Conservation (phyloP, 2,797 vertebrate species). For the Cheracebus regulus region DNA sequence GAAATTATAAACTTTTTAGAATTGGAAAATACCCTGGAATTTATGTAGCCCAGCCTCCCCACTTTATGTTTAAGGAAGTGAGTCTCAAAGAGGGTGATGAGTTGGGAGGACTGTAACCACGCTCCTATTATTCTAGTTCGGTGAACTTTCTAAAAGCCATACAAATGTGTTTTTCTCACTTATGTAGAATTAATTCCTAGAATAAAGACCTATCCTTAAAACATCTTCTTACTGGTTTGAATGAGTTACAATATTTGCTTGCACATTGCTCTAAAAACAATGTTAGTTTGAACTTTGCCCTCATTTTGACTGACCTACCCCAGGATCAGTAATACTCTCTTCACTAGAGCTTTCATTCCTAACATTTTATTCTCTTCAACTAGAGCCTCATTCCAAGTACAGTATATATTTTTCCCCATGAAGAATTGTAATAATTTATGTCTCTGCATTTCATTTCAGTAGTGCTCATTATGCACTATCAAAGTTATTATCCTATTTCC, state of each 20-base stretch:
- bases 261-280: slow-evolving; percentile 37
- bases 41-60: neutral
- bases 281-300: slow-evolving; percentile 56
- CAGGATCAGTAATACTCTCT: slow-evolving; percentile 10
- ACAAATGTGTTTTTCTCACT: slow-evolving; percentile 14
- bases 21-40: neutral
- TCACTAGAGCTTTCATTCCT: slow-evolving; percentile 38
- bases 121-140: neutral
- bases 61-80: neutral
- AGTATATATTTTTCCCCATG: neutral
- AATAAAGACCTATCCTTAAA: neutral
- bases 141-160: neutral
- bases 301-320: slow-evolving; percentile 55
- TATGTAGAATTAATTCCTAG: neutral
- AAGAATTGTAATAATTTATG: neutral
- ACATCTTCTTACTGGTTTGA: slow-evolving; percentile 34
- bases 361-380: slow-evolving; percentile 15
- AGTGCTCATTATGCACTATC: neutral
- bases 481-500: neutral
- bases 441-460: neutral
- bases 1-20: neutral
- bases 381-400: neutral
- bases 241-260: slow-evolving; percentile 14
- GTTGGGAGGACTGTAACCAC: neutral
- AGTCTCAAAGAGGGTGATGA: neutral